phyloP scores from a whole-genome alignment of 2,113 vertebrate species.

The Otolemur garnettii region DNA sequence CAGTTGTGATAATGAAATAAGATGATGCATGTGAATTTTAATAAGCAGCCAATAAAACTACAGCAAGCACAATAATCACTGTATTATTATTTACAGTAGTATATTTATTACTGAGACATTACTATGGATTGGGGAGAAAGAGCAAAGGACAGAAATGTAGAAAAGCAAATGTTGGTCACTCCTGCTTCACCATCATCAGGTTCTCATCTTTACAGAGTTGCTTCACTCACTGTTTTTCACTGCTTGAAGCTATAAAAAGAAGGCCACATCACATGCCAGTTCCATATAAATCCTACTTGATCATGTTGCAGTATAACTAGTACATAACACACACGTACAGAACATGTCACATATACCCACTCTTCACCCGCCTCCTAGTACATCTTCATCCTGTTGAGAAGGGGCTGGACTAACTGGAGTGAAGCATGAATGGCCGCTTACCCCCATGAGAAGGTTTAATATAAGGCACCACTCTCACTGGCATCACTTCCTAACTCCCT shows the following conservation, averaged over 20 bases:
- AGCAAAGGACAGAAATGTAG: background rate
- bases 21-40: background rate
- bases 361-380: background rate
- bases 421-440: background rate
- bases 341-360: background rate
- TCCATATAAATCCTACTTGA: background rate
- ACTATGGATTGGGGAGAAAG: background rate
- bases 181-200: background rate
- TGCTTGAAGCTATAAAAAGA: background rate
- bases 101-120: background rate
- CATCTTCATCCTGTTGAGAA: background rate
- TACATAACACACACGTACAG: no score
- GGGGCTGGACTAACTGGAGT: background rate
- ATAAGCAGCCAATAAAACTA: background rate
- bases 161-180: background rate
- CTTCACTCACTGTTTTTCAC: background rate
- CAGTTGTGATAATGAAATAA: slow-evolving; percentile 32
- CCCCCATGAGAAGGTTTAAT: background rate
- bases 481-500: background rate
- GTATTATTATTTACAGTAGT: background rate
- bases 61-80: background rate
- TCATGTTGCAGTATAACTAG: background rate
- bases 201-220: background rate
- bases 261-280: background rate
- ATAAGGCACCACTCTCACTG: background rate